These are phyloP conservation scores for Lepilemur ruficaudatus DNA, from an alignment of 2,797 vertebrate genomes.

Conservation along the genomic window DNA sequence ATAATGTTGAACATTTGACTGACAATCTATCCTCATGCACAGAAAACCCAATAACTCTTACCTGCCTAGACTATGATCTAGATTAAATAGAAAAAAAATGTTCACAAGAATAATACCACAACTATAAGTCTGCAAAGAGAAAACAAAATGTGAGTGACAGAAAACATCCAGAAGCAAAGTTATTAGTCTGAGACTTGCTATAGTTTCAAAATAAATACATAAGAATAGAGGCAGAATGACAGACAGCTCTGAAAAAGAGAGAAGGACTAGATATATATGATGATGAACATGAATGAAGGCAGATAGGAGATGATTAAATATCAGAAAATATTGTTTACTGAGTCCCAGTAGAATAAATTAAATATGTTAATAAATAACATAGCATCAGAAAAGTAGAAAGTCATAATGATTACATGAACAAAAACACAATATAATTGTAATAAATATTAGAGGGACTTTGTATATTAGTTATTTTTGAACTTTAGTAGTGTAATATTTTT, in stretches of 20 bases:
- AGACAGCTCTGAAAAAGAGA: neutral
- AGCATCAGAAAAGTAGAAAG: neutral
- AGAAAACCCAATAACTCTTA: neutral
- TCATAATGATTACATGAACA: neutral
- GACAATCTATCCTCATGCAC: neutral
- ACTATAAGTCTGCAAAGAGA: neutral
- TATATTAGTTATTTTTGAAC: neutral
- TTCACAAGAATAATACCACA: neutral
- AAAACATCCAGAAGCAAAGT: neutral
- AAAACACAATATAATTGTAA: neutral
- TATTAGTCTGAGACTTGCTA: neutral
- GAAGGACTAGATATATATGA: neutral
- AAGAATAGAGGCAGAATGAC: neutral
- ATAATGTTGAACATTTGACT: neutral
- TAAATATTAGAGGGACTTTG: neutral
- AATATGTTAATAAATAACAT: neutral
- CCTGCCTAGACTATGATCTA: neutral
- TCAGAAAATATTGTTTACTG: neutral
- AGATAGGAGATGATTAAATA: neutral
- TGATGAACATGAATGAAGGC: neutral
- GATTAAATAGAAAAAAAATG: neutral
- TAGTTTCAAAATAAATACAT: slow-evolving; percentile 12
- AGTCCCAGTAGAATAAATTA: neutral
- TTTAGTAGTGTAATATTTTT: neutral
- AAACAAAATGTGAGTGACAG: neutral